Base-by-base conservation (phyloP, 2,888 invertebrate species). In the Trisateles emortualis region DNA sequence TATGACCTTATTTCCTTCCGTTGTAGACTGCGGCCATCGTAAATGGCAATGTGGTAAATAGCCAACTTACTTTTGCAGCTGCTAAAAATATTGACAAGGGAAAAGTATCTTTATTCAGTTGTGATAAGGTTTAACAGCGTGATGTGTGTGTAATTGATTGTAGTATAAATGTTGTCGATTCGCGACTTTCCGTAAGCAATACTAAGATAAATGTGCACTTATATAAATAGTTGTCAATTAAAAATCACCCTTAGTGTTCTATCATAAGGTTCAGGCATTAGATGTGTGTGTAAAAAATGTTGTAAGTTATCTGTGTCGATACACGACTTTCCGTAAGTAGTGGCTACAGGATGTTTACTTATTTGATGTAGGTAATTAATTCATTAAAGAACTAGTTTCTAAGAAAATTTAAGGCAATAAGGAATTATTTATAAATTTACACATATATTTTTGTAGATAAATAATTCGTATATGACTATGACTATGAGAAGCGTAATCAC, bases 1-100 rank as follows among this genome's bases (percentile, higher is more conserved):
- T 10, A 17, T 13, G 66, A 64, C 72, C 72, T 74, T 68, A 72
- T 69, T 74, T 72, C 72, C 75, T 72, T 72, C 75, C 72, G 72
- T 42, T 47, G 26, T 54, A 29, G 38, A 44, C 47, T 51, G 54
- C 57, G 72, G 45, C 74, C 66, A 38, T 71, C 59, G 19, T 42
- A 60, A 72, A 64, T 64, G 69, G 69, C 72, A 71, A 67, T 57
- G 58, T 48, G 13, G 0, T 17, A 8, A 17, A 51, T 29, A 10
- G 50, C 53, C 44, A 57, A 62, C 35, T 2, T 29, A 45, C n/a
- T 16, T 47, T 29, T 41, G 9, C 52, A 16, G 22, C 17, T 49
- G 26, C 2, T 1, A 3, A 26, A 33, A 48, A 53, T 13, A 22
- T 16, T 10, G 14, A 9, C 3, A 38, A 1, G 6, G 9, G 6